Conservation (phyloP, 2,888 invertebrate genomes). For the Patella pellucida region DNA sequence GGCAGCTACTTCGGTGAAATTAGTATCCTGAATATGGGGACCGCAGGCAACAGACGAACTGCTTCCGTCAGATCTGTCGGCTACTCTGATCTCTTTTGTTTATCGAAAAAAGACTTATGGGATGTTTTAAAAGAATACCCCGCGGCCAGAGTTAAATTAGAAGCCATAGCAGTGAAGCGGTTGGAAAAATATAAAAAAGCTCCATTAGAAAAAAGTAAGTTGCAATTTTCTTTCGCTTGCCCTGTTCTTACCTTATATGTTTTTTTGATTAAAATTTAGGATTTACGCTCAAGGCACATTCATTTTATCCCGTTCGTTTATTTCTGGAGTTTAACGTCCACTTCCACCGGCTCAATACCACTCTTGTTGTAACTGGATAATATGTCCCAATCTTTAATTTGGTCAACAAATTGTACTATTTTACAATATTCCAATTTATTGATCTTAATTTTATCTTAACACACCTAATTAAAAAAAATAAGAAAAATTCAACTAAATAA, state of each 20-base stretch:
- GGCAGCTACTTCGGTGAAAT: constrained; percentile 99
- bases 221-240: not conserved
- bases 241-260: not conserved
- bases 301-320: not conserved
- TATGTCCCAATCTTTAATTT: too few relatives aligned
- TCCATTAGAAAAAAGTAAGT: constrained; percentile 64
- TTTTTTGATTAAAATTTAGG: not conserved
- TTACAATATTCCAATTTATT: too few relatives aligned
- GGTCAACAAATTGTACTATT: too few relatives aligned
- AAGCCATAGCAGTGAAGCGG: constrained; percentile 96
- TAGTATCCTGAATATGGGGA: constrained; percentile 91
- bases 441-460: too few relatives aligned
- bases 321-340: too few relatives aligned
- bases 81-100: constrained; percentile 98
- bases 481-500: too few relatives aligned
- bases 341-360: too few relatives aligned
- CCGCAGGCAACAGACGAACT: constrained; percentile 98
- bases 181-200: constrained; percentile 94
- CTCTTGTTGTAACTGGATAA: too few relatives aligned
- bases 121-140: constrained; percentile 89
- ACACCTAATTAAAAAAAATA: too few relatives aligned
- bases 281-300: not conserved
- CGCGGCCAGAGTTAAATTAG: constrained; percentile 79
- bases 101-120: constrained; percentile 99
- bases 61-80: constrained; percentile 98